Evolutionary conservation across 2,888 invertebrate genomes (phyloP).

Genomic region (Eubasilissa splendida): DNA sequence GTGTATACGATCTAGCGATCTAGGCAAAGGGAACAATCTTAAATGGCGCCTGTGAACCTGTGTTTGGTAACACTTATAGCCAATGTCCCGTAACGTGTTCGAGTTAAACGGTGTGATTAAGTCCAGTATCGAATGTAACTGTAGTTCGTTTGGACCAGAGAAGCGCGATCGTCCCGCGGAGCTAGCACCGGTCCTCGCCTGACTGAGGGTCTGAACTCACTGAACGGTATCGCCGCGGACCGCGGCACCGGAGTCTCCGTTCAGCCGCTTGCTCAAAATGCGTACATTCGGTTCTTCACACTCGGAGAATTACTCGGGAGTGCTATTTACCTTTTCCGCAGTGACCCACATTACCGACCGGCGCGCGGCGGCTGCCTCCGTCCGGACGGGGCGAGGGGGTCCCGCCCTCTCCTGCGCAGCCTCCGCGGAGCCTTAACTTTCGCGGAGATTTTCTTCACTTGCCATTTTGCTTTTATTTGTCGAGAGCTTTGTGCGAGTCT

Average conservation of each 20-base stretch:
- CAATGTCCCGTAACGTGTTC: conserved; percentile 30
- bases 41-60: neutral
- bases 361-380: neutral
- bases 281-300: neutral
- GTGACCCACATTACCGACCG: neutral
- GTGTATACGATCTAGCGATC: neutral
- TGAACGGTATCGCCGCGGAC: neutral
- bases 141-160: neutral
- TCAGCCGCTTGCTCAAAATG: neutral
- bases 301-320: neutral
- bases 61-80: conserved; percentile 19
- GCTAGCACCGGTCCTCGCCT: neutral
- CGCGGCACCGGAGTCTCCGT: neutral
- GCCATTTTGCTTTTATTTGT: conserved; percentile 31
- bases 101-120: conserved; percentile 13
- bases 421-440: conserved; percentile 11
- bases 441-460: conserved; percentile 31
- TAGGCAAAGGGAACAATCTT: conserved; percentile 17
- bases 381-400: neutral
- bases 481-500: neutral
- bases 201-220: conserved; percentile 1
- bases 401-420: neutral
- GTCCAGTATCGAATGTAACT: conserved; percentile 34
- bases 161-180: neutral
- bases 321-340: neutral